A percentile compares a stretch with the other conserved stretches of the same genome.
Conservation (phyloP, 2,888 invertebrate species). For the Dichetophora obliterata region DNA sequence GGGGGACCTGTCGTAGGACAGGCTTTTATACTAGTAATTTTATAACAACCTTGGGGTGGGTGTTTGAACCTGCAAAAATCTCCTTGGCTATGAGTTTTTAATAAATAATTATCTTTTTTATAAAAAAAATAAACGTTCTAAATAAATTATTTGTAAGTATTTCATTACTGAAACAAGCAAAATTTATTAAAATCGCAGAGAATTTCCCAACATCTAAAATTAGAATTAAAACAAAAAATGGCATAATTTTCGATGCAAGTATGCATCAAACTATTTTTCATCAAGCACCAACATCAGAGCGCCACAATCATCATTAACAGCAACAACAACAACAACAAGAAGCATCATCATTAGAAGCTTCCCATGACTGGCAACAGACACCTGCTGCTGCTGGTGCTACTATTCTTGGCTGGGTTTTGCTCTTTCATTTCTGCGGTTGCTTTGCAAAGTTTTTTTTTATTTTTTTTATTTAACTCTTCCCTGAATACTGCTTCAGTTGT, state of each 20-base stretch:
- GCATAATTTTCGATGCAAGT: constrained; percentile 9
- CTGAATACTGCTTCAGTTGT: background rate
- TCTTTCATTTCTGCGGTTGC: background rate
- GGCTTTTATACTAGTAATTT: too few relatives aligned
- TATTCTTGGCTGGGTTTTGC: too few relatives aligned
- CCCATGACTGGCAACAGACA: background rate
- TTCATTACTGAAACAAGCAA: background rate
- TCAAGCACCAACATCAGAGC: constrained; percentile 13
- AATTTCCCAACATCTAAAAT: background rate
- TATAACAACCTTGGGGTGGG: too few relatives aligned
- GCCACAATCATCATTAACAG: constrained; percentile 26
- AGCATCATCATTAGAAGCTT: constrained; percentile 1
- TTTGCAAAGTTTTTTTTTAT: background rate
- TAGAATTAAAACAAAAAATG: background rate
- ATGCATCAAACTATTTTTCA: constrained; percentile 26
- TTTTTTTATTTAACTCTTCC: background rate
- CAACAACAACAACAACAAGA: constrained; percentile 14
- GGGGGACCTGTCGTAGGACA: too few relatives aligned
- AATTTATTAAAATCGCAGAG: background rate
- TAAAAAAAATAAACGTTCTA: too few relatives aligned
- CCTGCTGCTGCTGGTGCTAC: constrained; percentile 9
- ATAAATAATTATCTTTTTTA: too few relatives aligned
- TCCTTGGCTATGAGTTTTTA: too few relatives aligned
- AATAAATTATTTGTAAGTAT: too few relatives aligned
- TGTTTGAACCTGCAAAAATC: too few relatives aligned